Conservation (phyloP, 1,140 invertebrate genomes). For the Aphaenogaster ashmeadi region DNA sequence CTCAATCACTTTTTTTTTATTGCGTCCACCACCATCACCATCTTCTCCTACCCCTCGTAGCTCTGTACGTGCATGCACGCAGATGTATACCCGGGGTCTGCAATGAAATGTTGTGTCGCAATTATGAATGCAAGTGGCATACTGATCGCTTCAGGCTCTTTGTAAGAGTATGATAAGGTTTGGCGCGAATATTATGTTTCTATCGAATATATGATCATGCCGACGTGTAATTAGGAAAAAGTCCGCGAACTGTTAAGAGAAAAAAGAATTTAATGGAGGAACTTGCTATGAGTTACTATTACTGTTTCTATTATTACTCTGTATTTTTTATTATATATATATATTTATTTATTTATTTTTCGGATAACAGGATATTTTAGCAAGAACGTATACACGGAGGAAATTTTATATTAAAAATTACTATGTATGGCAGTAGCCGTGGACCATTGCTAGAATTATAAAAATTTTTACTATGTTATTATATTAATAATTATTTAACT, state of each 20-base stretch:
- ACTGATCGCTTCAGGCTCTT: background rate
- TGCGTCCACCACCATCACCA: slow-evolving; percentile 25
- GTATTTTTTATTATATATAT: background rate
- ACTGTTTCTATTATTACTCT: background rate
- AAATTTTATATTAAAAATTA: too few species aligned
- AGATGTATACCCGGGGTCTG: slow-evolving; percentile 29
- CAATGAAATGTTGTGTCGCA: slow-evolving; percentile 33
- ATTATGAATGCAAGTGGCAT: slow-evolving; percentile 26
- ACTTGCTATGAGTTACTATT: background rate
- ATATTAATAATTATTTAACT: too few species aligned
- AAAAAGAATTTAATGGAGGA: background rate
- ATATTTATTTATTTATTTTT: background rate
- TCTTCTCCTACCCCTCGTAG: slow-evolving; percentile 29
- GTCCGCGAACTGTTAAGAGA: background rate
- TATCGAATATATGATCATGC: background rate
- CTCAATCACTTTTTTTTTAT: slow-evolving; percentile 56
- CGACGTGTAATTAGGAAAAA: background rate
- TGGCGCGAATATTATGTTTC: slow-evolving; percentile 11
- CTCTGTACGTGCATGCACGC: slow-evolving; percentile 12
- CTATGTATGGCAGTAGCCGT: too few species aligned
- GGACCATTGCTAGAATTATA: too few species aligned
- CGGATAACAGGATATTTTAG: background rate
- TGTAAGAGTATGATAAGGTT: background rate
- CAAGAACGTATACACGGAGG: background rate
- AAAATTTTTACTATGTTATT: too few species aligned